phyloP scores from a whole-genome alignment of 2,113 vertebrate species.

The Acrocephalus arundinaceus region DNA sequence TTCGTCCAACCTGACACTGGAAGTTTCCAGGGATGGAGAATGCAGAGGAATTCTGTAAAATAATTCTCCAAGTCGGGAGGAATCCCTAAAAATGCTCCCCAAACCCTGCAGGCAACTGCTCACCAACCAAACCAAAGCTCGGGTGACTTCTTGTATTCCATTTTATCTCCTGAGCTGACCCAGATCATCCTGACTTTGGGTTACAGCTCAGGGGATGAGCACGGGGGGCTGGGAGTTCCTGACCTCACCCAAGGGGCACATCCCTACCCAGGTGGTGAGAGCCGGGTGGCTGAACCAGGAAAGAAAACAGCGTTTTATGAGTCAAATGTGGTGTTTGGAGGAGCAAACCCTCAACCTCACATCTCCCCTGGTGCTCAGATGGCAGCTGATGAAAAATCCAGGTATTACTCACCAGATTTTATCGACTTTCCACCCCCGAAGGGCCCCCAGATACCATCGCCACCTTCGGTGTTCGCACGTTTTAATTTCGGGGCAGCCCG shows the following conservation, averaged over 20 bases:
- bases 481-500: background rate
- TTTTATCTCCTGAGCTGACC: background rate
- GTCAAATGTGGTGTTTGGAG: background rate
- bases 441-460: background rate
- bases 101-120: fast-evolving
- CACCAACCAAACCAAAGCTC: background rate
- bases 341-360: background rate
- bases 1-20: fast-evolving
- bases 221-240: background rate
- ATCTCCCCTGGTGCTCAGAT: background rate
- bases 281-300: background rate
- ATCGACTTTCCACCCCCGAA: background rate
- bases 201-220: background rate
- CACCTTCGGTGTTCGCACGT: background rate
- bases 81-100: background rate
- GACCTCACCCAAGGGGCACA: fast-evolving
- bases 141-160: background rate
- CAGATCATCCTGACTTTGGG: background rate
- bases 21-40: background rate
- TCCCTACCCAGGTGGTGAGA: background rate
- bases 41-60: background rate
- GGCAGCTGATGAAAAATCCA: background rate
- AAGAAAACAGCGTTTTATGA: background rate
- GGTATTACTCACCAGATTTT: constrained; percentile 4
- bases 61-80: no score